phyloP scores from a whole-genome alignment of 2,113 vertebrate genomes.

The Apodemus sylvaticus region DNA sequence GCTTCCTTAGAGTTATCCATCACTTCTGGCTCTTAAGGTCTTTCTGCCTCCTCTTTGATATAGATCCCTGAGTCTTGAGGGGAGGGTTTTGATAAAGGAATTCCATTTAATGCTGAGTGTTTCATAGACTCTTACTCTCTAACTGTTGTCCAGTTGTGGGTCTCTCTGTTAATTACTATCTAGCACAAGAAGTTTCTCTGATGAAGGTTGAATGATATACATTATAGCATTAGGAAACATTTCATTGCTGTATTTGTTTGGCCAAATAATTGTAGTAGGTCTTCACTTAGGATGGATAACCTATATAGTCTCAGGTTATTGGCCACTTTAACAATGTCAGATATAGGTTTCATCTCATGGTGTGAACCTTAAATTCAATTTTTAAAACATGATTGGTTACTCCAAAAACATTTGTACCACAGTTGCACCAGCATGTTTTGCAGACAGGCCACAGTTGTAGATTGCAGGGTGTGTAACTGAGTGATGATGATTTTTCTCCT shows the following conservation, averaged over 20 bases:
- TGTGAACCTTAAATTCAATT: neutral
- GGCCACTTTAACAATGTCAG: neutral
- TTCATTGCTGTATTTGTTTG: neutral
- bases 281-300: neutral
- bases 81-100: neutral
- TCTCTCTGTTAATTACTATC: neutral
- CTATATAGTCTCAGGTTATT: neutral
- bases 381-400: neutral
- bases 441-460: neutral
- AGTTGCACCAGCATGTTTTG: neutral
- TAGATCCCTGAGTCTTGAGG: neutral
- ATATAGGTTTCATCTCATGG: neutral
- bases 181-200: neutral
- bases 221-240: neutral
- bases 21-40: neutral
- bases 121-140: neutral
- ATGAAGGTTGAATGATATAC: neutral
- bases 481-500: neutral
- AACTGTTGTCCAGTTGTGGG: neutral
- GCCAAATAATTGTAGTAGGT: neutral
- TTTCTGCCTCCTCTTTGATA: neutral
- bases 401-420: neutral
- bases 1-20: neutral
- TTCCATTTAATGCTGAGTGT: neutral
- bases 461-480: neutral